These are phyloP conservation scores for Drosophila seguyi DNA, from an alignment of 1,140 invertebrate species.

Conservation along the genomic window DNA sequence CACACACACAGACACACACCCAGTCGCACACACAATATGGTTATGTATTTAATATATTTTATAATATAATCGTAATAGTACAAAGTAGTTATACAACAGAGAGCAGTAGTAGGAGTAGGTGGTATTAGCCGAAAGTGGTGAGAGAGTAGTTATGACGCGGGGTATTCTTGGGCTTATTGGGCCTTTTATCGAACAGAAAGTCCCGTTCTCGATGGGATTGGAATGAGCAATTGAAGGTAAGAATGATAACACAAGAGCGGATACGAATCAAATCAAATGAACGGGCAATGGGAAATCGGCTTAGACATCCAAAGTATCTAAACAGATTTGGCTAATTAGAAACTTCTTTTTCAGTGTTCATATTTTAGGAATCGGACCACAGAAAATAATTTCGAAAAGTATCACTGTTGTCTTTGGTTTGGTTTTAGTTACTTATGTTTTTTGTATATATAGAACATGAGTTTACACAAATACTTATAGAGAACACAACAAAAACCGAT, in stretches of 20 bases:
- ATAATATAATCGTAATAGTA: slow-evolving; percentile 27
- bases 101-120: slow-evolving; percentile 48
- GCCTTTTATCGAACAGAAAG: slow-evolving; percentile 18
- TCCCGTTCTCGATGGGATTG: slow-evolving; percentile 21
- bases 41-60: slow-evolving; percentile 12
- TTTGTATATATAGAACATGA: slow-evolving; percentile 22
- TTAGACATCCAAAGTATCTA: slow-evolving; percentile 6
- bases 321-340: slow-evolving; percentile 1
- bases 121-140: slow-evolving; percentile 60
- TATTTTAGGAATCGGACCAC: slow-evolving; percentile 5
- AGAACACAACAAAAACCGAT: neutral
- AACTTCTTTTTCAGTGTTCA: neutral
- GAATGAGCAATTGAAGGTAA: slow-evolving; percentile 24
- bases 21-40: slow-evolving; percentile 23
- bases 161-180: neutral
- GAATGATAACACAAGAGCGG: slow-evolving; percentile 19
- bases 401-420: neutral
- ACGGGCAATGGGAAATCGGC: neutral
- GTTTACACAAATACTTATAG: slow-evolving; percentile 27
- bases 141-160: slow-evolving; percentile 56
- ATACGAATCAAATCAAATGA: slow-evolving; percentile 23
- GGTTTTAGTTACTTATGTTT: neutral
- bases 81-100: slow-evolving; percentile 37
- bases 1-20: slow-evolving; percentile 9
- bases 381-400: neutral